Conservation (phyloP, 2,888 invertebrate genomes). For the Malthinus flaveolus region DNA sequence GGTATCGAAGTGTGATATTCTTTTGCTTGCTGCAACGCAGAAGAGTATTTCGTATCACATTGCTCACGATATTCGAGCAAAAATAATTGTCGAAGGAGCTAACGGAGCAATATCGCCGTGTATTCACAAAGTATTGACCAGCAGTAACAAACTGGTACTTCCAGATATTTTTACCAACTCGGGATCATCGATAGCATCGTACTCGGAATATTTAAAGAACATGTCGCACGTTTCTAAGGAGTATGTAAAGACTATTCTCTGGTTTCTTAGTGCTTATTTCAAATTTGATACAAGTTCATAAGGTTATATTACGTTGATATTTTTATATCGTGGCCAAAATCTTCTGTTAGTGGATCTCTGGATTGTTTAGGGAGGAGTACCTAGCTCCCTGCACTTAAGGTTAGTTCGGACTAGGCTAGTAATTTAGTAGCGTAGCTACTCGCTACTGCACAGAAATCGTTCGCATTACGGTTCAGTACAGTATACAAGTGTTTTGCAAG, state of each 20-base stretch:
- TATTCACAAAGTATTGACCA: conserved; percentile 46
- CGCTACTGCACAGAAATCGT: not conserved
- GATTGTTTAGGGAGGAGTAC: too few relatives aligned
- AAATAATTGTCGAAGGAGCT: conserved; percentile 49
- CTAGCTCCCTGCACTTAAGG: not conserved
- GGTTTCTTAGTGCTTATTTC: too few relatives aligned
- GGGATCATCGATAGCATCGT: conserved; percentile 45
- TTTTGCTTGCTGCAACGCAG: conserved; percentile 47
- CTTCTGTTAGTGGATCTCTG: too few relatives aligned
- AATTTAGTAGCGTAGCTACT: not conserved
- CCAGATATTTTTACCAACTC: conserved; percentile 49
- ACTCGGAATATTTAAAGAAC: conserved; percentile 46
- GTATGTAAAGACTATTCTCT: too few relatives aligned
- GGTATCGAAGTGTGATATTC: conserved; percentile 46
- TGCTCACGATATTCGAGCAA: conserved; percentile 47
- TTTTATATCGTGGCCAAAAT: too few relatives aligned
- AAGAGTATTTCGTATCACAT: conserved; percentile 45
- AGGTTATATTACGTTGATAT: too few relatives aligned
- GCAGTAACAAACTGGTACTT: conserved; percentile 44
- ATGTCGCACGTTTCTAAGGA: conserved; percentile 17
- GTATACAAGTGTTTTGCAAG: too few relatives aligned
- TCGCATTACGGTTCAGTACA: too few relatives aligned
- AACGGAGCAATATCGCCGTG: conserved; percentile 48
- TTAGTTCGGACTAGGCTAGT: not conserved
- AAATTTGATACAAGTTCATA: too few relatives aligned